A percentile compares a stretch with the other conserved stretches of the same genome.
These are phyloP conservation scores for Catonia carolina DNA, from an alignment of 2,888 invertebrate genomes.

Conservation along the genomic window DNA sequence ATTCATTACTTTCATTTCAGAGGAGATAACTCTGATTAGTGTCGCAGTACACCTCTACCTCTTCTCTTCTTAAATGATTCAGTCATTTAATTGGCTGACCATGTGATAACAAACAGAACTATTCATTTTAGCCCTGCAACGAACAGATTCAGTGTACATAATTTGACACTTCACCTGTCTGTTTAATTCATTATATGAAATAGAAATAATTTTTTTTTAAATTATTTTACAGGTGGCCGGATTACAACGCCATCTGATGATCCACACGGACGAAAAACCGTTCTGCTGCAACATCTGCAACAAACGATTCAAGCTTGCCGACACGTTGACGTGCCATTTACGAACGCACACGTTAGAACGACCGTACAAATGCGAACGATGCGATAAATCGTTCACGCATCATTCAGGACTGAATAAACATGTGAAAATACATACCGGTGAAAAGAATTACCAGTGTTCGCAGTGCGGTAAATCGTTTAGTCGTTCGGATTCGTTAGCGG, in stretches of 20 bases:
- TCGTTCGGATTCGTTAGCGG: slow-evolving; percentile 3
- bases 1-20: too few species aligned
- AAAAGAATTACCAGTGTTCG: background rate
- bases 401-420: slow-evolving; percentile 5
- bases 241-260: slow-evolving; percentile 1
- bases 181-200: too few species aligned
- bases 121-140: too few species aligned
- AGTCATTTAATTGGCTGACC: too few species aligned
- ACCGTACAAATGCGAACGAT: background rate
- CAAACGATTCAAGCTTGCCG: slow-evolving; percentile 3
- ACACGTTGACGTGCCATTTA: background rate
- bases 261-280: slow-evolving; percentile 11
- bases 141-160: too few species aligned
- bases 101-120: too few species aligned
- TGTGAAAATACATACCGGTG: background rate
- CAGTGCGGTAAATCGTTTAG: slow-evolving; percentile 3
- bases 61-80: too few species aligned
- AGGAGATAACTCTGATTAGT: too few species aligned
- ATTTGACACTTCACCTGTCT: too few species aligned
- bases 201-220: too few species aligned
- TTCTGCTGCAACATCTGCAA: background rate
- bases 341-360: slow-evolving; percentile 7
- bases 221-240: background rate
- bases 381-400: slow-evolving; percentile 2
- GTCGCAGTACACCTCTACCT: too few species aligned